Evolutionary conservation across 2,888 invertebrate genomes (phyloP), one percentile per base, ranked within the genome.

Genomic region (Sycophila texana): DNA sequence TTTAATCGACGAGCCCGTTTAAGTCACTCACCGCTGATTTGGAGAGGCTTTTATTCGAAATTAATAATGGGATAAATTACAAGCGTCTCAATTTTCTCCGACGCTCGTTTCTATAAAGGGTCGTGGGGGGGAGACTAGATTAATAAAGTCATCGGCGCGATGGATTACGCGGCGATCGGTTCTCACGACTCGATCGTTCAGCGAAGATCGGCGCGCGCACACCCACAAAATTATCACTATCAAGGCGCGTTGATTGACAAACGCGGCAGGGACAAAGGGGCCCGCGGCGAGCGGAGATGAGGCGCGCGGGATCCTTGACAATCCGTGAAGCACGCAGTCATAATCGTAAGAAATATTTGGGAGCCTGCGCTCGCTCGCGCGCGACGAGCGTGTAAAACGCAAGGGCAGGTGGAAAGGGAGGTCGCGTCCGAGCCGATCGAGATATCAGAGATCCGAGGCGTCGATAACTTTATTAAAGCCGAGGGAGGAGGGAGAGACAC

Each of bases 381-480:
- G 20, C 12, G 26, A 3, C 14, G 16, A 22, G 5, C 16, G 22
- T 60, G 14, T 12, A 20, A 20, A 58, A 20, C 20, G 20, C 22
- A 13, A 14, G 12, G 26, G 39, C 16, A 39, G 53, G 14, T 53
- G 53, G 39, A 22, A 14, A 10, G 26, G 39, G 30, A 18, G 53
- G 14, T 53, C 16, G 39, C 18, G 47, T n/a, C 47, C 68, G 58
- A 63, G 39, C 18, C 58, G 74, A 26, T 58, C 26, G 79, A 82
- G 81, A 84, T 87, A 87, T 87, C 85, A 85, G 85, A 88, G 88
- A 89, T 88, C 58, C 74, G 30, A 26, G 20, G 85, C 76, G 81
- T 39, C 86, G 88, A 88, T 88, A 88, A 84, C 84, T 88, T 88
- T 88, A 88, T 88, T 86, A 30, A n/a, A 86, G 76, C 49, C 22